A percentile compares a stretch with the other conserved stretches of the same genome.
phyloP scores from a whole-genome alignment of 2,797 vertebrate genomes.

The Sebastes vulpes region DNA sequence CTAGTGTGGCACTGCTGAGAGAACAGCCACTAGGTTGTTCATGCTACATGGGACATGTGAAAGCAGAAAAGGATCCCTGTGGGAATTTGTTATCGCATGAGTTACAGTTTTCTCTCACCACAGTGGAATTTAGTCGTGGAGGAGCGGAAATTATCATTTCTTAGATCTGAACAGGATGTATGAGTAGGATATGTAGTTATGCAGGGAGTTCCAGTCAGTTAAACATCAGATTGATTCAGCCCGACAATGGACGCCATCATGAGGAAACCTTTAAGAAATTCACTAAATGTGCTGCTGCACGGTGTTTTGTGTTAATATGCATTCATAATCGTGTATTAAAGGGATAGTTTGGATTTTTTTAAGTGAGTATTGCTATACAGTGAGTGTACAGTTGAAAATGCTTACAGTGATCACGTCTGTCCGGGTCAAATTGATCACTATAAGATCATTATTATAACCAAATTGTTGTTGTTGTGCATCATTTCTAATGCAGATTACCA shows the following conservation, averaged over 20 bases:
- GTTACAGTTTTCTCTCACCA: slow-evolving; percentile 22
- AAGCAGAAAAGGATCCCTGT: slow-evolving; percentile 22
- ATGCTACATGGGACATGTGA: slow-evolving; percentile 24
- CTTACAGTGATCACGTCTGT: too few species aligned
- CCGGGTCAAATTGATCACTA: too few species aligned
- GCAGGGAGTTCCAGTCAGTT: neutral
- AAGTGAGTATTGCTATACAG: too few species aligned
- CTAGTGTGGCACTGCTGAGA: slow-evolving; percentile 10
- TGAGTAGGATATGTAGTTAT: neutral
- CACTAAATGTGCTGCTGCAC: neutral
- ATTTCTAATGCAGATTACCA: too few species aligned
- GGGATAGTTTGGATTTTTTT: neutral
- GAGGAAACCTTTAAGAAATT: neutral
- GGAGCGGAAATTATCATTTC: neutral
- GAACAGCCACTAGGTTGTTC: slow-evolving; percentile 18
- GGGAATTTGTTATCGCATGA: slow-evolving; percentile 20
- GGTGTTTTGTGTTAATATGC: neutral
- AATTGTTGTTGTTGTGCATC: too few species aligned
- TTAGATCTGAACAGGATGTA: neutral
- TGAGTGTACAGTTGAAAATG: too few species aligned
- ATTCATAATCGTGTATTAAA: neutral
- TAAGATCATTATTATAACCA: too few species aligned
- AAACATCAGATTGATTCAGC: neutral
- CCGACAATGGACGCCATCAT: neutral
- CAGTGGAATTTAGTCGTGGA: slow-evolving; percentile 5